Evolutionary conservation across 2,888 invertebrate species (phyloP).

Genomic region (Cataglyphis rosenhaueri): DNA sequence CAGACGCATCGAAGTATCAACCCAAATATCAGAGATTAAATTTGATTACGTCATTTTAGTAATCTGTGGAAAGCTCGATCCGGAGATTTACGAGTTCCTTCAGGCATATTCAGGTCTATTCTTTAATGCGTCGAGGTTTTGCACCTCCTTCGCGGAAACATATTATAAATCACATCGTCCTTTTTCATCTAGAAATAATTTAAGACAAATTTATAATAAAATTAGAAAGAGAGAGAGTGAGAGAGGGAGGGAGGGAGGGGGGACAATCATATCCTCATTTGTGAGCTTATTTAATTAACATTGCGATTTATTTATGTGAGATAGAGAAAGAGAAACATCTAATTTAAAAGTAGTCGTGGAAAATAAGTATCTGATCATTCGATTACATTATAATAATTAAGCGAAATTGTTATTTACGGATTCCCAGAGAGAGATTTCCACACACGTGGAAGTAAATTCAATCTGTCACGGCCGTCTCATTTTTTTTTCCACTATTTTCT

Average conservation of each 20-base stretch:
- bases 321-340: no score
- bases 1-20: neutral
- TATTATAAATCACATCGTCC: neutral
- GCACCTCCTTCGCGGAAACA: constrained; percentile 1
- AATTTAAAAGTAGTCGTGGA: neutral
- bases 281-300: neutral
- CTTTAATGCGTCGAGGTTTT: constrained; percentile 11
- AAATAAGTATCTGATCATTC: neutral
- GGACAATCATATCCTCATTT: neutral
- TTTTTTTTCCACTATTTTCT: constrained; percentile 4
- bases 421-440: constrained; percentile 5
- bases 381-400: neutral
- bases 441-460: constrained; percentile 34
- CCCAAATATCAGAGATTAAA: neutral
- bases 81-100: constrained; percentile 11
- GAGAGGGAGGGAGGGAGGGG: no score
- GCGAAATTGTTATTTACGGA: neutral
- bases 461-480: constrained; percentile 18
- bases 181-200: neutral
- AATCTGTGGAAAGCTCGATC: constrained; percentile 43
- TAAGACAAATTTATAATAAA: neutral
- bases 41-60: constrained; percentile 31
- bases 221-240: no score
- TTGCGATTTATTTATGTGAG: neutral
- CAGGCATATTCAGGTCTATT: neutral